Evolutionary conservation across 2,797 vertebrate species (phyloP).

Genomic region (Pelochelys cantorii): DNA sequence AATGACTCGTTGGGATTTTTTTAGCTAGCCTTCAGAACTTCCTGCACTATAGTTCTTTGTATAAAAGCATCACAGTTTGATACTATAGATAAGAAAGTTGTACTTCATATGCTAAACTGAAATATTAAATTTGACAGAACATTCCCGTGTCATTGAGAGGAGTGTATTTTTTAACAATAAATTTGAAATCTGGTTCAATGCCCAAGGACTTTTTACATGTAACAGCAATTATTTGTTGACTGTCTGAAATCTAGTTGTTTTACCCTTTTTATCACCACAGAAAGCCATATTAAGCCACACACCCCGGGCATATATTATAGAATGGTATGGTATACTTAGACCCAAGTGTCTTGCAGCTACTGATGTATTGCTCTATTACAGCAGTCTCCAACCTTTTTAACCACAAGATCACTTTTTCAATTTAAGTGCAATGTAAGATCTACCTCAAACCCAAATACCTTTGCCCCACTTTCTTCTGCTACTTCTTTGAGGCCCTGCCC

Average conservation of each 20-base stretch:
- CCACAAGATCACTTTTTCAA: too few species aligned
- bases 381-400: too few species aligned
- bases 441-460: too few species aligned
- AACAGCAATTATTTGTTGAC: neutral
- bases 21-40: constrained; percentile 12
- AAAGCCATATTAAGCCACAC: constrained; percentile 36
- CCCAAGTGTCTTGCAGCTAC: neutral
- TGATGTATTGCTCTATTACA: constrained; percentile 11
- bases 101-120: neutral
- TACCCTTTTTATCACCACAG: constrained; percentile 37
- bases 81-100: neutral
- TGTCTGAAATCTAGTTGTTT: constrained; percentile 12
- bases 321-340: neutral
- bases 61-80: neutral
- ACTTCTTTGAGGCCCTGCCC: too few species aligned
- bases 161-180: neutral
- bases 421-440: too few species aligned
- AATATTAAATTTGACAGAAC: neutral
- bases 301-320: constrained; percentile 10
- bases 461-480: too few species aligned
- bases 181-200: neutral
- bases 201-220: neutral
- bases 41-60: neutral
- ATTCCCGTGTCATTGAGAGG: constrained; percentile 32
- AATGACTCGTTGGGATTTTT: neutral